phyloP scores from a whole-genome alignment of 2,888 invertebrate species.

The Pollenia labialis region DNA sequence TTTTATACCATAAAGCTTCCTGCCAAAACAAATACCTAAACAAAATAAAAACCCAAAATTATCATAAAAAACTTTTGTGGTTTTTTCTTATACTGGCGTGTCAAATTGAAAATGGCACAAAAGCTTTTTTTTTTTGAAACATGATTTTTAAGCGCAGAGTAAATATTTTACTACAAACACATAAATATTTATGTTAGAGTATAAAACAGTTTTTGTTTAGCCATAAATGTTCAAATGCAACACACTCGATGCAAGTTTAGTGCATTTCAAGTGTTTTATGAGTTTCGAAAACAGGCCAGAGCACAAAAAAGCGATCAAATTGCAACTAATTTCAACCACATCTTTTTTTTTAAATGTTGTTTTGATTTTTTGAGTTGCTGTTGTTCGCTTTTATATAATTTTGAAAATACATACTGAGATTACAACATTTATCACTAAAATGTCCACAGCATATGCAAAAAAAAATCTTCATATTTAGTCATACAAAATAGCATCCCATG shows the following conservation, averaged over 20 bases:
- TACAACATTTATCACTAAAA: slow-evolving; percentile 68
- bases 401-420: slow-evolving; percentile 63
- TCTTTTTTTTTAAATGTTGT: slow-evolving; percentile 28
- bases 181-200: neutral
- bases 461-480: slow-evolving; percentile 14
- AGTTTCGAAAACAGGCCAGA: neutral
- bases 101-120: slow-evolving; percentile 42
- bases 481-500: slow-evolving; percentile 33
- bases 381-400: slow-evolving; percentile 46
- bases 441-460: slow-evolving; percentile 41
- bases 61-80: slow-evolving; percentile 62
- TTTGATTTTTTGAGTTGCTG: slow-evolving; percentile 1
- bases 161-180: slow-evolving; percentile 17
- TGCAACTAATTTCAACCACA: slow-evolving; percentile 71
- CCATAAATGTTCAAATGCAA: slow-evolving; percentile 29
- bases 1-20: slow-evolving; percentile 3
- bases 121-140: slow-evolving; percentile 40
- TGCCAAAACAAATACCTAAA: neutral
- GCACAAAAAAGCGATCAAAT: slow-evolving; percentile 59
- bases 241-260: slow-evolving; percentile 28
- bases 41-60: slow-evolving; percentile 39
- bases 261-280: slow-evolving; percentile 51
- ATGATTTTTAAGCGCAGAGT: slow-evolving; percentile 16
- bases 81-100: slow-evolving; percentile 26
- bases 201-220: slow-evolving; percentile 15